Conservation (phyloP, 1,140 invertebrate genomes). For the Neelides sp. region DNA sequence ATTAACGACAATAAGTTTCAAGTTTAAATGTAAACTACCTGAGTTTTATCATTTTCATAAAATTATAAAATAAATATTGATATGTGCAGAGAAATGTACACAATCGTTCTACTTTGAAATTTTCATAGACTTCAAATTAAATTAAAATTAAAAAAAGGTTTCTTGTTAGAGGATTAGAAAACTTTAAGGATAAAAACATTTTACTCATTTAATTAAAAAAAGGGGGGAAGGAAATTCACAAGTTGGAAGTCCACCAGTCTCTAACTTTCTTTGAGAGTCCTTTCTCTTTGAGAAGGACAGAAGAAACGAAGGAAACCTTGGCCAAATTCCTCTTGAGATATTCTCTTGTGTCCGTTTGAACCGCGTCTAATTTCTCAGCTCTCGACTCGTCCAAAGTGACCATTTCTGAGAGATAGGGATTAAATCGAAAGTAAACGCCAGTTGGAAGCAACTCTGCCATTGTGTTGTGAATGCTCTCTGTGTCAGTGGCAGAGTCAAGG, state of each 20-base stretch:
- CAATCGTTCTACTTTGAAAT: no score
- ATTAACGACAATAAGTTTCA: no score
- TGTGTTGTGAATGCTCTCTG: slow-evolving; percentile 69
- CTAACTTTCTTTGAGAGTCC: not conserved
- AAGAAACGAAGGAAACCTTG: slow-evolving; percentile 3
- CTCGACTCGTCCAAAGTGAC: slow-evolving; percentile 70
- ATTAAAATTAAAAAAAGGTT: no score
- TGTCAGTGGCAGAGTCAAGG: slow-evolving; percentile 78
- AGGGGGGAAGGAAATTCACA: no score
- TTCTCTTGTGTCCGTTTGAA: slow-evolving; percentile 43
- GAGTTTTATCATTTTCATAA: no score
- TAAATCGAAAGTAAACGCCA: slow-evolving; percentile 72
- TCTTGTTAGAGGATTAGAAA: no score
- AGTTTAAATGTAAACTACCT: no score
- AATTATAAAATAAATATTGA: no score
- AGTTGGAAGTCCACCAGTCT: slow-evolving; percentile 13
- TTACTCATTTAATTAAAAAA: no score
- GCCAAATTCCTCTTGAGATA: slow-evolving; percentile 17
- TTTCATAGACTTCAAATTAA: no score
- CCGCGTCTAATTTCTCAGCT: slow-evolving; percentile 47
- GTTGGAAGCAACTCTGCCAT: slow-evolving; percentile 67
- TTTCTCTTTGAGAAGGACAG: slow-evolving; percentile 1
- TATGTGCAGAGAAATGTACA: no score
- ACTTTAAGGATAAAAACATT: no score
- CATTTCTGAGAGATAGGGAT: slow-evolving; percentile 74